These are phyloP conservation scores for Spheniscus mendiculus DNA, from an alignment of 2,113 vertebrate species.

Conservation along the genomic window DNA sequence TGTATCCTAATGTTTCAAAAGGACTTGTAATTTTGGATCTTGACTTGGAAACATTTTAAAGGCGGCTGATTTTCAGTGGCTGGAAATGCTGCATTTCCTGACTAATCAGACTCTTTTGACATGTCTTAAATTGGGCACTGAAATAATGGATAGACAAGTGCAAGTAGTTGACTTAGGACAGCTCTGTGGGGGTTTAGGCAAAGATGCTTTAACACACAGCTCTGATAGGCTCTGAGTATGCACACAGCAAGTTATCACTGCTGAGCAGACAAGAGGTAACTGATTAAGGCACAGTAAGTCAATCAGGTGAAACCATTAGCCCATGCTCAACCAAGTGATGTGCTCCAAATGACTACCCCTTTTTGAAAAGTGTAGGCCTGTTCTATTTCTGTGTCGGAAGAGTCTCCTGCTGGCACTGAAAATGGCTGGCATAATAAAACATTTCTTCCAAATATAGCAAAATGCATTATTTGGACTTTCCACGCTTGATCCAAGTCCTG, in stretches of 20 bases:
- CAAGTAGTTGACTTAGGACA: neutral
- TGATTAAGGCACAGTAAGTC: neutral
- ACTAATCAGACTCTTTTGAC: constrained; percentile 45
- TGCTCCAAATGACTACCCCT: neutral
- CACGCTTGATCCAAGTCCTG: neutral
- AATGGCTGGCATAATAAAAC: neutral
- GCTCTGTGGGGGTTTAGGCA: neutral
- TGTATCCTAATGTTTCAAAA: constrained; percentile 24
- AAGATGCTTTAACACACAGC: neutral
- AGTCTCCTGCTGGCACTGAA: neutral
- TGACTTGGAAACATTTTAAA: constrained; percentile 21
- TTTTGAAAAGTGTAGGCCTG: neutral
- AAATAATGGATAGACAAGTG: neutral
- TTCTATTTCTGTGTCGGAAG: neutral
- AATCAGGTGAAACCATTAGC: neutral
- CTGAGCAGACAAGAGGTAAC: neutral
- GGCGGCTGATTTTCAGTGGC: neutral
- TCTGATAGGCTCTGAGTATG: neutral
- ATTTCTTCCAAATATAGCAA: neutral
- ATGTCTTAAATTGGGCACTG: constrained; percentile 10
- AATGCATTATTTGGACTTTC: neutral
- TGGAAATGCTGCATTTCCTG: neutral
- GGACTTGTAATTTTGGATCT: constrained; percentile 28
- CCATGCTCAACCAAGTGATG: neutral
- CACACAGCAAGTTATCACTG: neutral